These are phyloP conservation scores for Melanotaenia nigrans DNA, from an alignment of 2,797 vertebrate genomes.

Conservation along the genomic window DNA sequence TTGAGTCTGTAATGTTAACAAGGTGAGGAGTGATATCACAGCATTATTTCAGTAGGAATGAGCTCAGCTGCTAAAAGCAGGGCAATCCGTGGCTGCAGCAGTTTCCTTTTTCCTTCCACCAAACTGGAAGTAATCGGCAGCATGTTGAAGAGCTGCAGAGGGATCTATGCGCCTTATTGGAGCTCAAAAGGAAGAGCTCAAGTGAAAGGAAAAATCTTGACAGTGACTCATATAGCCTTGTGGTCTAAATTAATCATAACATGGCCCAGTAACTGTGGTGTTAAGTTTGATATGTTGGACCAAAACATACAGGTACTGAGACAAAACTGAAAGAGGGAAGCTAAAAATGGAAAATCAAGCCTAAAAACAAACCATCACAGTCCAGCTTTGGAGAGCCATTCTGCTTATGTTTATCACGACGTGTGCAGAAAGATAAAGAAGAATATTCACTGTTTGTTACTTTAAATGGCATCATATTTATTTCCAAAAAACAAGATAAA, in stretches of 20 bases:
- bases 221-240: conserved; percentile 46
- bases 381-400: background rate
- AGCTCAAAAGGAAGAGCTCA: conserved; percentile 44
- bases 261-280: conserved; percentile 13
- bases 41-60: conserved; percentile 63
- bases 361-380: background rate
- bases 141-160: conserved; percentile 28
- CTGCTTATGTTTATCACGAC: background rate
- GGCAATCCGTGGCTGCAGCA: conserved; percentile 18
- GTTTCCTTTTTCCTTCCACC: conserved; percentile 39
- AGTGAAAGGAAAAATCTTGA: conserved; percentile 47
- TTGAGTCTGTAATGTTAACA: conserved; percentile 15
- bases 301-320: background rate
- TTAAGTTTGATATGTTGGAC: conserved; percentile 8
- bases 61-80: conserved; percentile 52
- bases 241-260: conserved; percentile 61
- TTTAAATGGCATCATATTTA: background rate
- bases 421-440: background rate
- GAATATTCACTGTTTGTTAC: background rate
- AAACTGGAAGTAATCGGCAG: conserved; percentile 60
- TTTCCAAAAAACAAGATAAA: background rate
- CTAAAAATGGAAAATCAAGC: background rate
- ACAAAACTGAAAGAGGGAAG: background rate
- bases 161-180: conserved; percentile 29
- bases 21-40: conserved; percentile 49